These are phyloP conservation scores for Arctia plantaginis DNA, from an alignment of 2,888 invertebrate species.

Conservation along the genomic window DNA sequence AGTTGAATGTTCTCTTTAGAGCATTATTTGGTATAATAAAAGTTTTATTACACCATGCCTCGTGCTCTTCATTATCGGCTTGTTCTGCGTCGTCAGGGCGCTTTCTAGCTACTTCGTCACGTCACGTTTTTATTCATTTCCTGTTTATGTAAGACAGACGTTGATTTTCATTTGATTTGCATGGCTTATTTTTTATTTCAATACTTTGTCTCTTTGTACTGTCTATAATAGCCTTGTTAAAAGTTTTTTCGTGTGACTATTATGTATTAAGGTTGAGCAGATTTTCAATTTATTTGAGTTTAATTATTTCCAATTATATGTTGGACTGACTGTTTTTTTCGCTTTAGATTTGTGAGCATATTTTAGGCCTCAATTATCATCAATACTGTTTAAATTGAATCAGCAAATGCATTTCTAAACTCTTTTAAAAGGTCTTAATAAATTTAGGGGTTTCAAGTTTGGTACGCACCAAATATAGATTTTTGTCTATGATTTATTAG, in stretches of 20 bases:
- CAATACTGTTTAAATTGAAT: not conserved
- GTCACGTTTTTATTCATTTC: constrained; percentile 42
- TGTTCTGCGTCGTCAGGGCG: constrained; percentile 27
- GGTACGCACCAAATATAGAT: no score
- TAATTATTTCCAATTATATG: not conserved
- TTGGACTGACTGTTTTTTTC: not conserved
- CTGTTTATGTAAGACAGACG: constrained; percentile 41
- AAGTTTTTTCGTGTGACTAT: not conserved
- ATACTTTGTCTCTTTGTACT: constrained; percentile 29
- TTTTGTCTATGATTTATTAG: no score
- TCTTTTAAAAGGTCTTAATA: no score
- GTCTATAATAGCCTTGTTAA: not conserved
- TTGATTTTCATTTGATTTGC: constrained; percentile 34
- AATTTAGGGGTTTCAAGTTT: no score
- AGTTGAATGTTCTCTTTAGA: constrained; percentile 19
- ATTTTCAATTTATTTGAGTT: no score
- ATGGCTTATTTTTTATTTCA: constrained; percentile 31
- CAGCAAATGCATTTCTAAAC: no score
- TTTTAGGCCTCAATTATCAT: not conserved
- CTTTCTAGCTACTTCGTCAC: constrained; percentile 43
- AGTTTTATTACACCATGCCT: constrained; percentile 48
- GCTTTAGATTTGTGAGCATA: not conserved
- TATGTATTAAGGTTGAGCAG: not conserved
- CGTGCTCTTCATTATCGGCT: constrained; percentile 40
- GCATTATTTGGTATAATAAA: constrained; percentile 38